These are phyloP conservation scores for Ommatoiulus sabulosus DNA, from an alignment of 2,888 invertebrate genomes.

Conservation along the genomic window DNA sequence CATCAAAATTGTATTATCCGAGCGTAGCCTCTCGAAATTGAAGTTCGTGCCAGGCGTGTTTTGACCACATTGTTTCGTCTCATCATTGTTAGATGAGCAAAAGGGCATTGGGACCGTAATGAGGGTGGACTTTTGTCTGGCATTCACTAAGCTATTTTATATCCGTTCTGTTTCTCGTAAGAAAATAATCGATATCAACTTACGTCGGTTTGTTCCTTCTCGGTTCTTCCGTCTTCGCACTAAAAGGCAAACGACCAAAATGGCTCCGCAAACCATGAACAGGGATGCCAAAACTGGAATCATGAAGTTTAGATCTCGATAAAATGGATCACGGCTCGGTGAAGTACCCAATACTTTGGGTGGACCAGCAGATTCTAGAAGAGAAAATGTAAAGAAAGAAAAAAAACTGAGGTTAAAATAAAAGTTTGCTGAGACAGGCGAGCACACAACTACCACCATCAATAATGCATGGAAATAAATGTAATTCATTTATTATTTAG, in stretches of 20 bases:
- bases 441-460: background rate
- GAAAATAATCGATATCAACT: slow-evolving; percentile 38
- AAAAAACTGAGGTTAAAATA: background rate
- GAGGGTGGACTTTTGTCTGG: slow-evolving; percentile 36
- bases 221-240: slow-evolving; percentile 52
- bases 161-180: slow-evolving; percentile 38
- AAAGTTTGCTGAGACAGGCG: background rate
- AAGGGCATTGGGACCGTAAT: background rate
- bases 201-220: slow-evolving; percentile 57
- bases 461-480: background rate
- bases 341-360: slow-evolving; percentile 53
- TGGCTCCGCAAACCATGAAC: slow-evolving; percentile 57
- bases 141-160: slow-evolving; percentile 36
- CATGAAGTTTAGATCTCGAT: slow-evolving; percentile 58
- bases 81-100: slow-evolving; percentile 14
- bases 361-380: slow-evolving; percentile 20
- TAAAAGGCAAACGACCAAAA: slow-evolving; percentile 58
- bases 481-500: slow-evolving; percentile 31
- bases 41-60: background rate
- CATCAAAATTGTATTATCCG: background rate
- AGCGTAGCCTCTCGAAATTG: background rate
- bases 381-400: background rate
- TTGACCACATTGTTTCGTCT: slow-evolving; percentile 9
- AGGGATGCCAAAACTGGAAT: slow-evolving; percentile 59
- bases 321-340: slow-evolving; percentile 57